Conservation (phyloP, 2,888 invertebrate species). For the Hydroisotoma schaefferi region DNA sequence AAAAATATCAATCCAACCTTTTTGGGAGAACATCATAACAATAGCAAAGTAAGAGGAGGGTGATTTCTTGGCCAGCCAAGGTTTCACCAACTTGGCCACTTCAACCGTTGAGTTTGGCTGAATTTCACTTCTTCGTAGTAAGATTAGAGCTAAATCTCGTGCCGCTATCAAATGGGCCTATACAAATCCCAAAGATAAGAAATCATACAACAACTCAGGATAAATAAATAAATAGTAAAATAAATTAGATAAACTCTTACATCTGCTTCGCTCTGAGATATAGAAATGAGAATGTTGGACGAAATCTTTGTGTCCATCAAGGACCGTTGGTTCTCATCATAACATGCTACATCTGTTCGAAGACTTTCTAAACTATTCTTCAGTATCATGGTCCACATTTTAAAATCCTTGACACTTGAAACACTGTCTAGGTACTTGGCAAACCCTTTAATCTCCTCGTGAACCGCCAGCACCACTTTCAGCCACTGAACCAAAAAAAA, state of each 20-base stretch:
- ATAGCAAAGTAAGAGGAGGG: neutral
- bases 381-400: slow-evolving; percentile 4
- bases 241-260: slow-evolving; percentile 10
- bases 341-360: neutral
- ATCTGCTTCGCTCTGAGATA: slow-evolving; percentile 19
- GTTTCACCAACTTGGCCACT: neutral
- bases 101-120: neutral
- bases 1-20: too few relatives aligned
- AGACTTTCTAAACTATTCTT: neutral
- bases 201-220: neutral
- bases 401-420: neutral
- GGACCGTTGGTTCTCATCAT: neutral
- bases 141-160: neutral
- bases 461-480: slow-evolving; percentile 16
- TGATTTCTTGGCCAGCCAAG: neutral
- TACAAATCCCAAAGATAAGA: neutral
- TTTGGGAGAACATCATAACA: neutral
- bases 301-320: neutral
- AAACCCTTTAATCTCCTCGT: slow-evolving; percentile 12
- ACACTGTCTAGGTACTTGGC: neutral
- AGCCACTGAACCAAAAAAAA: slow-evolving; percentile 29
- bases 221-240: neutral
- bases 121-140: neutral
- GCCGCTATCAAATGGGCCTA: neutral
- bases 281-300: neutral